Percentiles rank a stretch among this genome's conserved stretches.
These are phyloP conservation scores for Eutolmus rufibarbis DNA, from an alignment of 2,888 invertebrate genomes.

Conservation along the genomic window DNA sequence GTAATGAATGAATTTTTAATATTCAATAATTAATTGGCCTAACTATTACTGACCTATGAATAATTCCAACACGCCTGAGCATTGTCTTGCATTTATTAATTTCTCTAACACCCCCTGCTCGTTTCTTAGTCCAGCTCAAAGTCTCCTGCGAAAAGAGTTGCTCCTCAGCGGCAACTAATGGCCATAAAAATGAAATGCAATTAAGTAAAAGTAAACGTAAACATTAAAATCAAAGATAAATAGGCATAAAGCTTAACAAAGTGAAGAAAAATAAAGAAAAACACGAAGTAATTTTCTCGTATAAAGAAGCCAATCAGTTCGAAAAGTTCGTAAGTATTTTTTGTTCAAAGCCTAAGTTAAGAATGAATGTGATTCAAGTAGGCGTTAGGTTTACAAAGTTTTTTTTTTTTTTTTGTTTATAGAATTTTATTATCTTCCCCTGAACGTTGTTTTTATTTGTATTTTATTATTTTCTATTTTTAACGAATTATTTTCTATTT, in stretches of 20 bases:
- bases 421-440: not conserved
- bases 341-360: not conserved
- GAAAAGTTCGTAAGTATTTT: not conserved
- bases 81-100: not conserved
- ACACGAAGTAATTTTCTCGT: not conserved
- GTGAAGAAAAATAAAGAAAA: not conserved
- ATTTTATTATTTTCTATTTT: not conserved
- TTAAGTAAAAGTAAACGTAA: not conserved
- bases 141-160: not conserved
- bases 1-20: not conserved
- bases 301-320: not conserved
- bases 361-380: slow-evolving; percentile 34
- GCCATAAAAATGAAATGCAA: slow-evolving; percentile 28
- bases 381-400: not conserved
- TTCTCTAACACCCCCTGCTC: not conserved
- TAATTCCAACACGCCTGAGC: not conserved
- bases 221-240: not conserved
- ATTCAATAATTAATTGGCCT: not conserved
- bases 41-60: not conserved
- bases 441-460: not conserved
- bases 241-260: not conserved
- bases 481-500: slow-evolving; percentile 13
- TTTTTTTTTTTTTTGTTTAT: slow-evolving; percentile 16
- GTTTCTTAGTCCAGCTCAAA: not conserved
- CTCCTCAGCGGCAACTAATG: not conserved